Conservation (phyloP, 2,888 invertebrate species). For the Lasioglossum villosulum region DNA sequence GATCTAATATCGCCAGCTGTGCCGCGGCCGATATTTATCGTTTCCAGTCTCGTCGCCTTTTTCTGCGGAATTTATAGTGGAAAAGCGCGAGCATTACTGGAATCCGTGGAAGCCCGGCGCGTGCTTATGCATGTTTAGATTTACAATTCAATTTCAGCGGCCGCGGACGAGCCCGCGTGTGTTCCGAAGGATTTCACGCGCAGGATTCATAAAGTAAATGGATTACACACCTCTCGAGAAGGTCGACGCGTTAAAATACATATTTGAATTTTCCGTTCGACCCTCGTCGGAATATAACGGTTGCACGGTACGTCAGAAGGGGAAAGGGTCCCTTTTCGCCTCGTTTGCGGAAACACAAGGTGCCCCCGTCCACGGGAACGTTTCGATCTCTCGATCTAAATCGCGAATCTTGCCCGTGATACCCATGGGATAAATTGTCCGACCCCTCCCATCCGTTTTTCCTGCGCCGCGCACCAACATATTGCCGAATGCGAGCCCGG, state of each 20-base stretch:
- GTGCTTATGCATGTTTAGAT: slow-evolving; percentile 27
- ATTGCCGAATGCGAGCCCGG: slow-evolving; percentile 59
- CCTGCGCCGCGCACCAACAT: slow-evolving; percentile 27
- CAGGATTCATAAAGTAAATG: slow-evolving; percentile 38
- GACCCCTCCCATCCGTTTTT: slow-evolving; percentile 44
- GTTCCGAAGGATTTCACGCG: slow-evolving; percentile 15
- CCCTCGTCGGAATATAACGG: slow-evolving; percentile 35
- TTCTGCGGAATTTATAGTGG: neutral
- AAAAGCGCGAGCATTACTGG: neutral
- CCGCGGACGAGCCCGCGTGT: slow-evolving; percentile 7
- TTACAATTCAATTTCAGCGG: slow-evolving; percentile 41
- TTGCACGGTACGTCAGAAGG: slow-evolving; percentile 32
- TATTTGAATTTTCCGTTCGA: slow-evolving; percentile 42
- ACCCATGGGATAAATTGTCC: slow-evolving; percentile 71
- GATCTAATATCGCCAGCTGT: slow-evolving; percentile 2
- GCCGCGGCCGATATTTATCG: neutral
- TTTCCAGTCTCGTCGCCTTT: neutral
- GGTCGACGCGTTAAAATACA: slow-evolving; percentile 38
- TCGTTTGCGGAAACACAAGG: slow-evolving; percentile 59
- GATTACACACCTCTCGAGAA: slow-evolving; percentile 10
- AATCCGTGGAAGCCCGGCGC: slow-evolving; percentile 1
- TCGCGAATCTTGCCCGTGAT: slow-evolving; percentile 53
- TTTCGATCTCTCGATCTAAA: slow-evolving; percentile 50
- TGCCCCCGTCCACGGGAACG: slow-evolving; percentile 23
- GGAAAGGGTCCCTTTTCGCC: slow-evolving; percentile 55